Conservation (phyloP, 2,888 invertebrate genomes). For the Plebejus melissa region DNA sequence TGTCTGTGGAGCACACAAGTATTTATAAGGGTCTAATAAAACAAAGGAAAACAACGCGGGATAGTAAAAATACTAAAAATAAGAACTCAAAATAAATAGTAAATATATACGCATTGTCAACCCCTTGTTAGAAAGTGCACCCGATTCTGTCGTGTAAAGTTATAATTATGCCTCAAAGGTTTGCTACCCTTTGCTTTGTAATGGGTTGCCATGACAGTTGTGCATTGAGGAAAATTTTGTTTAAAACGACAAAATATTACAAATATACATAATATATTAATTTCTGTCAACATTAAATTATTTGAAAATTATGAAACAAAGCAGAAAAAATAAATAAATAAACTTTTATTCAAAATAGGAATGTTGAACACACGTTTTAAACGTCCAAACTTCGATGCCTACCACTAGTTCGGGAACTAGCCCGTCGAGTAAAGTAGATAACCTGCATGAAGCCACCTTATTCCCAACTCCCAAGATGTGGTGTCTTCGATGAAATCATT, state of each 20-base stretch:
- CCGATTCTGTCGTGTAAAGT: neutral
- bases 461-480: no score
- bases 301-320: neutral
- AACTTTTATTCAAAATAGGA: no score
- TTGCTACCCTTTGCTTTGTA: conserved; percentile 10
- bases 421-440: no score
- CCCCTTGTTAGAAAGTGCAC: neutral
- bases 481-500: no score
- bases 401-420: no score
- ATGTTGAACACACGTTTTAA: no score
- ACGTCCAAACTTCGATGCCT: no score
- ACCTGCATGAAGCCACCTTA: no score
- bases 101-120: neutral
- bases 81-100: neutral
- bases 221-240: neutral
- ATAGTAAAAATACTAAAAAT: neutral
- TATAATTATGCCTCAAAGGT: neutral
- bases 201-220: conserved; percentile 5
- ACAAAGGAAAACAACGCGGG: neutral
- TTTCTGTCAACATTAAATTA: neutral
- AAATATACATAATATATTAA: neutral
- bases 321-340: no score
- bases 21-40: neutral
- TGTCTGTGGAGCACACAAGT: neutral
- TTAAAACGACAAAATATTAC: neutral